Base-by-base conservation (phyloP, 2,113 vertebrate species). In the Tetrax tetrax region DNA sequence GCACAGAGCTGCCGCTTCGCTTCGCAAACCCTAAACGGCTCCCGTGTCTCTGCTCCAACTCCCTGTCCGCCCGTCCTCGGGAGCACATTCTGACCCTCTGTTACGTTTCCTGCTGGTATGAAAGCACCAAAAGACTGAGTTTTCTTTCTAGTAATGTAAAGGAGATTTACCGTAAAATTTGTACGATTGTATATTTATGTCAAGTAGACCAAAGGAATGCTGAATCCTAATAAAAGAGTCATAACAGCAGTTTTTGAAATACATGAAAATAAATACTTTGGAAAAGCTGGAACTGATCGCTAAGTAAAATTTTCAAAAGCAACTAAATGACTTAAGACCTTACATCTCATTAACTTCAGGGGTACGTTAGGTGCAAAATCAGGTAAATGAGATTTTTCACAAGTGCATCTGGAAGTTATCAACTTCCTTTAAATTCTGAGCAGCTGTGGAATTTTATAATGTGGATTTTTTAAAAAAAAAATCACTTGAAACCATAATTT, bases 201-300 rank as follows among this genome's bases (percentile, higher is more conserved):
- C 57, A 38, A 57, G 69, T 16, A 95, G 53, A 71, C 85, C 85
- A 94, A 83, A 91, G 82, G 70, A 85, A 85, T 82, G 84, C 60
- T 79, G 61, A 74, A 35, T 60, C 29, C 4, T 43, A 85, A 83
- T 59, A 83, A 90, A 82, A 69, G 56, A 61, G 24, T 51, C 75
- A 1, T 38, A 63, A 41, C n/a, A 33, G 57, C 35, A 28, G 7
- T 8, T 64, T 79, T 51, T 84, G 21, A 91, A 83, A 81, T 35
- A 82, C 21, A 3, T 43, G 11, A 69, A 54, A 93, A 92, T 56
- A 96, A 90, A 95, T 19, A 24, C 65, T 68, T 53, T 31, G 48
- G 35, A 80, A 90, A 92, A 88, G 35, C 37, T 61, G n/a, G 77
- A 82, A 38, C 3, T 76, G 59, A 68, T 83, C 71, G 48, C 82